Evolutionary conservation across 2,797 vertebrate genomes (phyloP), one percentile per base, ranked within the genome.

Genomic region (Podarcis lilfordi): DNA sequence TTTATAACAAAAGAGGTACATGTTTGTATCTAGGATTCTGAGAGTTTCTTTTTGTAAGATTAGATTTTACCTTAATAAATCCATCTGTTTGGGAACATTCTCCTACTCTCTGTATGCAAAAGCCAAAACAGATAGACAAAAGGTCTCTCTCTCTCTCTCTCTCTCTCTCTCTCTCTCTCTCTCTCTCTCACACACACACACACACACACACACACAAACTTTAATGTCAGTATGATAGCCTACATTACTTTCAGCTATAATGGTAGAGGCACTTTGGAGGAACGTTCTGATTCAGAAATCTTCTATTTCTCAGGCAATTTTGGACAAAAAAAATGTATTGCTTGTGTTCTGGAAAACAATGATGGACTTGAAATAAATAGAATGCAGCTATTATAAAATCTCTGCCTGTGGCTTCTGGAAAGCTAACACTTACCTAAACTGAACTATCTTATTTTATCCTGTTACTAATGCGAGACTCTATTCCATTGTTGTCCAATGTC

Each of bases 351-450:
- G 59, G 15, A 87, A 80, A 75, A 75, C n/a, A 37, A 93, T 45
- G 45, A 21, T 7, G 85, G 89, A 40, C 69, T 91, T 86, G 75
- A 85, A 87, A 10, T 88, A 43, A 92, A 91, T 84, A 81, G 72
- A 85, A 77, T 88, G 93, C 86, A 88, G 92, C 95, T 95, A 94
- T 94, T 91, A 93, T 95, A 91, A 95, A 93, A 89, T 88, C 90
- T 89, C 85, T 91, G 85, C 84, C 87, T 88, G 90, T 93, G 92
- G 71, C 83, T 92, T 94, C 93, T 89, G 86, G 90, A 95, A 95
- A 84, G 59, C 50, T 89, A 77, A 86, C 50, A 85, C 86, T 94
- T 89, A 94, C 93, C 90, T 71, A 37, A 92, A 87, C 1, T 95
- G 94, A 95, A 94, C 93, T 93, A 80, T 91, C 10, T 0, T 0